These are phyloP conservation scores for Sparus aurata DNA, from an alignment of 2,797 vertebrate genomes.

Conservation along the genomic window DNA sequence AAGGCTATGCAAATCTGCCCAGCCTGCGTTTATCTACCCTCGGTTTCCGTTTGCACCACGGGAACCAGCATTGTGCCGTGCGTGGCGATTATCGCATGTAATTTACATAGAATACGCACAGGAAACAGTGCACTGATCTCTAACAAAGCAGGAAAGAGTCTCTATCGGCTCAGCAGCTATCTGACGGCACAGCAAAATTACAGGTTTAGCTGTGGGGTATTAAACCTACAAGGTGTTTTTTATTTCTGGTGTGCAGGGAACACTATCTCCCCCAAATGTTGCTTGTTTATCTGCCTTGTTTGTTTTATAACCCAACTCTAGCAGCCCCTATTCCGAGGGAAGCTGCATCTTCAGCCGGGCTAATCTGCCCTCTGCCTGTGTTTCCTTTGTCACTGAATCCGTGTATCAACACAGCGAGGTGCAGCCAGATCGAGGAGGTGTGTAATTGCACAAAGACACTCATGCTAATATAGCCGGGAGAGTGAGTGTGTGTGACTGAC, in stretches of 20 bases:
- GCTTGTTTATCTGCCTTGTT: conserved; percentile 86
- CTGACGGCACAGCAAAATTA: conserved; percentile 84
- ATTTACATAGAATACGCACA: conserved; percentile 88
- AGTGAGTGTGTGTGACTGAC: conserved; percentile 74
- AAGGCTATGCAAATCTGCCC: conserved; percentile 88
- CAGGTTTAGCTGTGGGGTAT: conserved; percentile 85
- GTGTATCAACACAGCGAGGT: conserved; percentile 82
- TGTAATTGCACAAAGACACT: conserved; percentile 82
- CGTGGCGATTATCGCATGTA: conserved; percentile 87
- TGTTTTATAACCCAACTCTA: conserved; percentile 82
- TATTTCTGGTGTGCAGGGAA: conserved; percentile 76
- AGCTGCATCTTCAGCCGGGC: conserved; percentile 76
- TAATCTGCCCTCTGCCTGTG: conserved; percentile 84
- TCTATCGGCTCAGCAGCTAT: conserved; percentile 85
- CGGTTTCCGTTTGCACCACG: conserved; percentile 86
- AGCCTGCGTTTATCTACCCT: conserved; percentile 86
- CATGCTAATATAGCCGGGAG: conserved; percentile 70
- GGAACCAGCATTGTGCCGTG: conserved; percentile 86
- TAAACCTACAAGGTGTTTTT: conserved; percentile 85
- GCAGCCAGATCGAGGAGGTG: conserved; percentile 80
- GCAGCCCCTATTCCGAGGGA: conserved; percentile 70
- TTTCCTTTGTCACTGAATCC: conserved; percentile 86
- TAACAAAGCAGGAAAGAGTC: conserved; percentile 84
- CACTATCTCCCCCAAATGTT: conserved; percentile 83
- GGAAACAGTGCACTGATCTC: conserved; percentile 85